Evolutionary conservation across 2,888 invertebrate species (phyloP).

Genomic region (Formica aserva): DNA sequence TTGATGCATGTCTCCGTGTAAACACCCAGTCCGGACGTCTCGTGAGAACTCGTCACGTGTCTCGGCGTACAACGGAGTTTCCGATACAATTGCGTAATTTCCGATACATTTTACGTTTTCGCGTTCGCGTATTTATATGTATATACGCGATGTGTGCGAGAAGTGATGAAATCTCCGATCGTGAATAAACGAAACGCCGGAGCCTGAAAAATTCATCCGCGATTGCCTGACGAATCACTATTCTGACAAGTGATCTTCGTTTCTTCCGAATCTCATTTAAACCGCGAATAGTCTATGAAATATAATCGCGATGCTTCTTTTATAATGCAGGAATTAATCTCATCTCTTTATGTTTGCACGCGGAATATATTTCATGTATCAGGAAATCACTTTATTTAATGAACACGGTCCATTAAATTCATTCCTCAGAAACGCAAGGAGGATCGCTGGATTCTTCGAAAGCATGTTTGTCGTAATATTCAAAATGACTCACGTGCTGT

Average conservation of each 20-base stretch:
- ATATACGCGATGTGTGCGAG: slow-evolving; percentile 29
- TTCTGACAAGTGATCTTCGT: not conserved
- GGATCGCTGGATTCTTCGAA: slow-evolving; percentile 14
- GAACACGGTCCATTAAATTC: slow-evolving; percentile 21
- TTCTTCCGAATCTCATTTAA: not conserved
- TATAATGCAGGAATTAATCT: not conserved
- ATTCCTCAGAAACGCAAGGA: not conserved
- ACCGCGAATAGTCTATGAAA: not conserved
- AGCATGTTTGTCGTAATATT: not conserved
- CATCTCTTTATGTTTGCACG: slow-evolving; percentile 2
- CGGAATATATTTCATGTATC: not conserved
- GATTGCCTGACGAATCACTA: not conserved
- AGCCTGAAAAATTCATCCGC: not conserved
- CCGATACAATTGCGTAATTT: slow-evolving; percentile 72
- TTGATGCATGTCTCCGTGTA: slow-evolving; percentile 81
- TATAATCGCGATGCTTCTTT: not conserved
- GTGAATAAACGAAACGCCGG: slow-evolving; percentile 57
- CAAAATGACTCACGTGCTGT: not conserved
- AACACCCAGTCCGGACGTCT: slow-evolving; percentile 77
- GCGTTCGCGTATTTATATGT: not conserved
- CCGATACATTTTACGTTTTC: not conserved
- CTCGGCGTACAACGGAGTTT: slow-evolving; percentile 58
- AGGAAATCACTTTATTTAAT: slow-evolving; percentile 17
- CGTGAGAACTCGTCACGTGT: slow-evolving; percentile 83
- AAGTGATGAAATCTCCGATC: slow-evolving; percentile 55